Evolutionary conservation across 1,140 invertebrate genomes (phyloP).

Genomic region (Bombus picipes): DNA sequence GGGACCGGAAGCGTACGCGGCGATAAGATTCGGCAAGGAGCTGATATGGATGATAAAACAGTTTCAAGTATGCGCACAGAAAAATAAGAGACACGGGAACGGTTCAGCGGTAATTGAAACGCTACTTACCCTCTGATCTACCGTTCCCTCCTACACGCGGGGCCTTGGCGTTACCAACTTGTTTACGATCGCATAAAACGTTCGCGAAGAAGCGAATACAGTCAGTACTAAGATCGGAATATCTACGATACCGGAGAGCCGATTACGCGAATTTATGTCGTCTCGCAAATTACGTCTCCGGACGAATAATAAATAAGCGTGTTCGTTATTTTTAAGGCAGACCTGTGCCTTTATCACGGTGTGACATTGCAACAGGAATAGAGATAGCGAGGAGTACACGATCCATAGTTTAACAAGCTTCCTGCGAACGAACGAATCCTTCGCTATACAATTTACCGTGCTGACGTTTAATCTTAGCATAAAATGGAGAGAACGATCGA

Average conservation of each 20-base stretch:
- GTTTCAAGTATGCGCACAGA: neutral
- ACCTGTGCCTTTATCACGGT: constrained; percentile 1
- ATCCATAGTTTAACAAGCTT: neutral
- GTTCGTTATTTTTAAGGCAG: constrained; percentile 37
- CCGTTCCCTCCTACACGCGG: constrained; percentile 8
- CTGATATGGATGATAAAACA: too few relatives aligned
- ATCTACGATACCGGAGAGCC: neutral
- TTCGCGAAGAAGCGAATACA: neutral
- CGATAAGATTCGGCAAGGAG: neutral
- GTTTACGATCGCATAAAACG: constrained; percentile 69
- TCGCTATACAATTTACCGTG: neutral
- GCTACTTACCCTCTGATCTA: constrained; percentile 22
- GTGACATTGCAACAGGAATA: neutral
- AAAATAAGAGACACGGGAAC: neutral
- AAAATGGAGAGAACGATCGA: neutral
- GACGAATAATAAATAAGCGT: constrained; percentile 56
- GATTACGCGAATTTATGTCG: constrained; percentile 58
- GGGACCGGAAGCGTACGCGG: neutral
- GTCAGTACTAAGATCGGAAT: neutral
- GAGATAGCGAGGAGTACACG: neutral
- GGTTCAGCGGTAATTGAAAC: constrained; percentile 25
- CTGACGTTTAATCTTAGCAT: neutral
- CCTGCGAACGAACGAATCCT: neutral
- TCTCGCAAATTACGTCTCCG: constrained; percentile 32
- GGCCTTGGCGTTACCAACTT: constrained; percentile 42